Conservation (phyloP, 2,797 vertebrate genomes). For the Cyclura pinguis region DNA sequence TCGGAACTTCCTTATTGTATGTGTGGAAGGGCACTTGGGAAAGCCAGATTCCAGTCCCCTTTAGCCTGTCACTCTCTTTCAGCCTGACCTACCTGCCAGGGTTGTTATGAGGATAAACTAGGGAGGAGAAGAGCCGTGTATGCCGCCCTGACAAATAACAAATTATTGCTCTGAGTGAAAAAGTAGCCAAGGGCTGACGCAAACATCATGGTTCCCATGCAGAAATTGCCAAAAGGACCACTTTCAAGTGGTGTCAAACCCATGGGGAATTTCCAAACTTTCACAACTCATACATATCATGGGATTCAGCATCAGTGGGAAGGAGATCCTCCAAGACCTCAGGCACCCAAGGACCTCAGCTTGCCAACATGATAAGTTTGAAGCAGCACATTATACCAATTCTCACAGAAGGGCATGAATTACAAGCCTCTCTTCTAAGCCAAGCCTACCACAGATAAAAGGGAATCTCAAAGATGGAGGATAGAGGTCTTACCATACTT, state of each 20-base stretch:
- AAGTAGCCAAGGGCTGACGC: not conserved
- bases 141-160: not conserved
- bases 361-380: not conserved
- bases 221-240: not conserved
- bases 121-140: not conserved
- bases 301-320: not conserved
- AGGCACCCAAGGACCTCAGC: not conserved
- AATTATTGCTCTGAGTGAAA: not conserved
- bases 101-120: not conserved
- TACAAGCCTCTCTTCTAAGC: not conserved
- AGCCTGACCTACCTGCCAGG: not conserved
- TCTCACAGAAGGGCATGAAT: not conserved
- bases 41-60: too few species aligned
- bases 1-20: not conserved
- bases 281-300: not conserved
- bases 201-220: not conserved
- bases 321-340: not conserved
- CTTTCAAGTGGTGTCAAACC: not conserved
- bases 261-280: not conserved
- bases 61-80: not conserved
- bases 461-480: not conserved
- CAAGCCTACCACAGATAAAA: not conserved
- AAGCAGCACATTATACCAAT: not conserved
- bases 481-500: not conserved
- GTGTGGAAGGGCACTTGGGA: too few species aligned